Base-by-base conservation (phyloP, 2,113 vertebrate genomes). In the Corythaixoides concolor region DNA sequence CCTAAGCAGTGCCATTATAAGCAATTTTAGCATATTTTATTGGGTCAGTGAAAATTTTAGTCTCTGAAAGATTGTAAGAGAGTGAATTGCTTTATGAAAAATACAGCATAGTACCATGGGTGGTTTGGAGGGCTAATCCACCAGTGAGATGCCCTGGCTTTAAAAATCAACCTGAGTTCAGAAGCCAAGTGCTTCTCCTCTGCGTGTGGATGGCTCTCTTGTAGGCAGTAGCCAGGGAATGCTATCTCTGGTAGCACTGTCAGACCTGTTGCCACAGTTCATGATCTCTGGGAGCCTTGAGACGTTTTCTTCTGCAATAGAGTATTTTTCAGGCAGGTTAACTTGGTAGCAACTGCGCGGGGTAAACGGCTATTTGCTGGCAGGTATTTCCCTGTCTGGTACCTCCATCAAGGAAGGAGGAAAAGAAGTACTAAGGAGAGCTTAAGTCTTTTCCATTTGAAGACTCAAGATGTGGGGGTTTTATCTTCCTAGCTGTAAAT, bases 21-120 rank as follows among this genome's bases (percentile, higher is more conserved):
- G 74, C 83, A 96, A 94, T 96, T 95, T 93, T 93, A 90, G 64
- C 73, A 92, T 91, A 85, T 94, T 97, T 97, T 93, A 97, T 88
- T 94, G 85, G 77, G 80, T 89, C 80, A 85, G 69, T 72, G 92
- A 93, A 80, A 94, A 94, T 86, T 81, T 85, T 72, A 79, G 75
- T 90, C 75, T 84, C 77, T 87, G 64, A 62, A 89, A 87, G 73
- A 94, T 5, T 75, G 56, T 94, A 84, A 95, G 88, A 62, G 70
- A 97, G 62, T 43, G 28, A 96, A 89, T 88, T 86, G 58, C 82
- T 94, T 70, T 67, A 87, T 94, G 85, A 88, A 88, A 97, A 93
- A 88, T 64, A 72, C 45, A 37, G 53, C 14, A 6, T 5, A 73
- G 43, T 24, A 26, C 49, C 24, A 26, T 1, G 20, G 5, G 4